Evolutionary conservation across 2,113 vertebrate species (phyloP).

Genomic region (Trachemys scripta): DNA sequence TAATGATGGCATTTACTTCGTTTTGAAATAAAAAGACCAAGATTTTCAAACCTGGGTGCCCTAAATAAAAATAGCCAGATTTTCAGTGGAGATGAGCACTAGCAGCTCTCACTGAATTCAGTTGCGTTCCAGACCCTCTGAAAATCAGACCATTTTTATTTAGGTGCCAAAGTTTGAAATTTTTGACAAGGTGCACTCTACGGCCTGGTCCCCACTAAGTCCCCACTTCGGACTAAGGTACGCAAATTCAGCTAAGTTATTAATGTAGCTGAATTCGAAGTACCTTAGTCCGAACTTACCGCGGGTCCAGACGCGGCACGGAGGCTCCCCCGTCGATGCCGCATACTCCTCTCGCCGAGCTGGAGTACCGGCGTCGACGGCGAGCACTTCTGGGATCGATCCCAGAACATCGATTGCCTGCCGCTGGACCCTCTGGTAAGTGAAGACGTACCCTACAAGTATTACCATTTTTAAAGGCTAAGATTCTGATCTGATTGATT

Average conservation of each 20-base stretch:
- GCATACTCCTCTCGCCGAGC: no score
- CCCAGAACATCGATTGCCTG: no score
- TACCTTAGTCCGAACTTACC: no score
- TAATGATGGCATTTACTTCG: neutral
- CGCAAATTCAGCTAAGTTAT: no score
- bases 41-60: neutral
- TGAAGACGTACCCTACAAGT: neutral
- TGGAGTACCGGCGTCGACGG: no score
- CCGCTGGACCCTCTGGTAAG: no score
- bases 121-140: neutral
- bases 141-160: neutral
- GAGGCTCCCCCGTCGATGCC: no score
- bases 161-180: neutral
- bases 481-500: accelerated
- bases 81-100: neutral
- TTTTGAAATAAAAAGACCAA: neutral
- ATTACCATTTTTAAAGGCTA: neutral
- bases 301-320: no score
- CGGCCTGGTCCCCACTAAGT: no score
- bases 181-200: neutral
- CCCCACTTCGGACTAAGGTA: no score
- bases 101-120: neutral
- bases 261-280: no score
- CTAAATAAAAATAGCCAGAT: neutral
- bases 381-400: no score